Conservation (phyloP, 2,113 vertebrate species). For the Forbesichthys agassizii region DNA sequence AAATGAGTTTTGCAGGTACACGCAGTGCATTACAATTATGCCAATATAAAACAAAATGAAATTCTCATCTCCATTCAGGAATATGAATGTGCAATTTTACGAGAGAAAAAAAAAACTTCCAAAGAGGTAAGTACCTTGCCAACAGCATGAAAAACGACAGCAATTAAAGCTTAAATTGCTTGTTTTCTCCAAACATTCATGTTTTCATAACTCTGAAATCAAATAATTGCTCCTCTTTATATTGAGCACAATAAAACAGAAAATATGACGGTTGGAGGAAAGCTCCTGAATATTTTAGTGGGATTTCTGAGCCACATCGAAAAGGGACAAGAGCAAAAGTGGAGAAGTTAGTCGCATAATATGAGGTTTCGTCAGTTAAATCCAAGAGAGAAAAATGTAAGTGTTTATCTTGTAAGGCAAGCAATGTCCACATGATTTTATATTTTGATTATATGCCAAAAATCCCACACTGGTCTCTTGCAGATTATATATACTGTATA, state of each 20-base stretch:
- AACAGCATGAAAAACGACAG: slow-evolving; percentile 93
- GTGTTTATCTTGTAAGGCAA: slow-evolving; percentile 88
- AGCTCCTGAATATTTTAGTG: slow-evolving; percentile 95
- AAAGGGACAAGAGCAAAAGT: slow-evolving; percentile 82
- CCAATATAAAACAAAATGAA: slow-evolving; percentile 74
- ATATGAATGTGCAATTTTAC: slow-evolving; percentile 94
- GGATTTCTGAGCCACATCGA: slow-evolving; percentile 70
- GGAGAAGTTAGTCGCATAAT: slow-evolving; percentile 85
- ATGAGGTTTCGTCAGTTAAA: slow-evolving; percentile 87
- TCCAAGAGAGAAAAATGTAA: slow-evolving; percentile 82
- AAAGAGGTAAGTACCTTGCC: slow-evolving; percentile 96
- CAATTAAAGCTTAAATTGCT: slow-evolving; percentile 99
- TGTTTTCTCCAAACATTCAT: slow-evolving; percentile 99
- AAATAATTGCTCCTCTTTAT: slow-evolving; percentile 99
- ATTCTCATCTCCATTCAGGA: slow-evolving; percentile 85
- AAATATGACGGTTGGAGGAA: slow-evolving; percentile 90
- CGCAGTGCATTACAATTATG: slow-evolving; percentile 79
- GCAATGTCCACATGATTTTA: slow-evolving; percentile 85
- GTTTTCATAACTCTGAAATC: slow-evolving; percentile 99
- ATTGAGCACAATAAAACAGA: slow-evolving; percentile 96
- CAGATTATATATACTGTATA: slow-evolving; percentile 78
- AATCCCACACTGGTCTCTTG: slow-evolving; percentile 86
- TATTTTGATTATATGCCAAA: slow-evolving; percentile 96
- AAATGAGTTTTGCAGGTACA: slow-evolving; percentile 72
- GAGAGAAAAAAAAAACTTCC: slow-evolving; percentile 82